Evolutionary conservation across 2,797 vertebrate species (phyloP).

Genomic region (Lepus townsendii): DNA sequence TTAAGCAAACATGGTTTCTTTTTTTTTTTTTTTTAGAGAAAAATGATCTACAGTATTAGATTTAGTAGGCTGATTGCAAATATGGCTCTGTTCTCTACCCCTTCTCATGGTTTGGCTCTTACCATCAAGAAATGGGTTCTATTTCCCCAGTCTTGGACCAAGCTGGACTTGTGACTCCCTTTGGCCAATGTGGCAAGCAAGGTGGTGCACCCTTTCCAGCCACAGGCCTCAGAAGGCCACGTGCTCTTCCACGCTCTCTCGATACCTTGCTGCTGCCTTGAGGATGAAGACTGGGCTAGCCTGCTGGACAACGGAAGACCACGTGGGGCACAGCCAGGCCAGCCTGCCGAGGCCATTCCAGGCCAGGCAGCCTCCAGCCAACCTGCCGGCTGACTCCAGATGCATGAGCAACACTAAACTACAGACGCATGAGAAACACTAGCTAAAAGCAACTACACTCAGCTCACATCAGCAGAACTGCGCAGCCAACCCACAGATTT

Average conservation of each 20-base stretch:
- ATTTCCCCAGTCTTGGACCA: neutral
- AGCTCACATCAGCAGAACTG: neutral
- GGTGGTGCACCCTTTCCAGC: neutral
- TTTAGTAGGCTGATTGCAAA: neutral
- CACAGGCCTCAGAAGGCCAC: neutral
- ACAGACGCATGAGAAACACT: neutral
- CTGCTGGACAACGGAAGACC: neutral
- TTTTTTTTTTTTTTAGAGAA: neutral
- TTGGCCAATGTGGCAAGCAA: neutral
- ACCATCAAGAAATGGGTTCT: neutral
- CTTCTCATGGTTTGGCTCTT: neutral
- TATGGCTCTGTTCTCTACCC: neutral
- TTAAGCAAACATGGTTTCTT: neutral
- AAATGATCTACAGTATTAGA: slow-evolving; percentile 14
- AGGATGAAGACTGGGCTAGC: neutral
- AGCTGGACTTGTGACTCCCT: neutral
- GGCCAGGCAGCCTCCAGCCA: neutral
- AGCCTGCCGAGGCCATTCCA: neutral
- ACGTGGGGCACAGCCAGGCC: neutral
- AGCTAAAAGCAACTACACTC: neutral
- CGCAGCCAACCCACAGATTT: neutral
- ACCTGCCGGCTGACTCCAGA: neutral
- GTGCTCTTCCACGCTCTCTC: neutral
- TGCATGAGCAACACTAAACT: neutral
- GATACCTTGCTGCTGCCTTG: neutral